A percentile compares a stretch with the other conserved stretches of the same genome.
These are phyloP conservation scores for Stichopus chloronotus DNA, from an alignment of 35 echinoderm and acorn worm species.

Conservation along the genomic window DNA sequence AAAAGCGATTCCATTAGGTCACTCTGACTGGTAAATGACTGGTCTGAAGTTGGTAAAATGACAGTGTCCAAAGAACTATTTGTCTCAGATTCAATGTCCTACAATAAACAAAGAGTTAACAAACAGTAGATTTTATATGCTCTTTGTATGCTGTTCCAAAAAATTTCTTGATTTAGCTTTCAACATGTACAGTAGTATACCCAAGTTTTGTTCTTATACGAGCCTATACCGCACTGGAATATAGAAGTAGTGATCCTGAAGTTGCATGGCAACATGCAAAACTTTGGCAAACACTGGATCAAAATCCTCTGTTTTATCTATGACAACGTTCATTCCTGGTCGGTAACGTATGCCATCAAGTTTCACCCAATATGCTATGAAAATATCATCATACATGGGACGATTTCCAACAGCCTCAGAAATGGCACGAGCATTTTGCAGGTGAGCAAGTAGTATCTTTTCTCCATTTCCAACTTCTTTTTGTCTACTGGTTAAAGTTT, in stretches of 20 bases:
- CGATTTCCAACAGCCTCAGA: not conserved
- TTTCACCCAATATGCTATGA: slow-evolving; percentile 1
- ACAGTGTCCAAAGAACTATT: not conserved
- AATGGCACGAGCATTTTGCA: not conserved
- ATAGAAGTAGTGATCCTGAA: not conserved
- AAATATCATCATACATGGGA: slow-evolving; percentile 33
- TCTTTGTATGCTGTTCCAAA: too few relatives aligned
- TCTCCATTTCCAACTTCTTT: not conserved
- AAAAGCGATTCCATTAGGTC: not conserved
- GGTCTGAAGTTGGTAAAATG: not conserved
- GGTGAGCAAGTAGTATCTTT: not conserved
- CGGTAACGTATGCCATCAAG: not conserved
- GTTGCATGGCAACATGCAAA: not conserved
- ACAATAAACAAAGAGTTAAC: too few relatives aligned
- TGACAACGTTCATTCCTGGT: slow-evolving; percentile 30
- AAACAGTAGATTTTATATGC: too few relatives aligned
- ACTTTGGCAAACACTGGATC: not conserved
- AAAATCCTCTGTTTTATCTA: not conserved
- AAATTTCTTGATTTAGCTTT: too few relatives aligned
- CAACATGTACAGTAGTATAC: too few relatives aligned
- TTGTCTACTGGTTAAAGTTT: not conserved
- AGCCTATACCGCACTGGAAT: too few relatives aligned
- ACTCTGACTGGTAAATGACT: not conserved
- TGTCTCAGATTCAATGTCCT: too few relatives aligned
- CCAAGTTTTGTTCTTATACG: too few relatives aligned